Conservation (phyloP, 2,797 vertebrate genomes). For the Crocidura indochinensis region DNA sequence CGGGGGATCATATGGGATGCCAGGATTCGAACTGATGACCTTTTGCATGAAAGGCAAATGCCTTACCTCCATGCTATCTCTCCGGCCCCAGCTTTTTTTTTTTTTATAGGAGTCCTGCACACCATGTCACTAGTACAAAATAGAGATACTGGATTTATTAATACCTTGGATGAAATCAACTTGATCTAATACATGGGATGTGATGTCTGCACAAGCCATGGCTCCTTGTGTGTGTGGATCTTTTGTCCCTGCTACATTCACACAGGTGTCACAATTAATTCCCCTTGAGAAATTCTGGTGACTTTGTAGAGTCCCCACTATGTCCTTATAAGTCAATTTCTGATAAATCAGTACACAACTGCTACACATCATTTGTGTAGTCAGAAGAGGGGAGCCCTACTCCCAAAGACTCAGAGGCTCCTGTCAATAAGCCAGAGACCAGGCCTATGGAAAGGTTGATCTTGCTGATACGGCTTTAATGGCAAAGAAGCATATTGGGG, state of each 20-base stretch:
- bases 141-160: background rate
- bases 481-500: background rate
- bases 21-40: too few relatives aligned
- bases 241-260: background rate
- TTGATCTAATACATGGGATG: background rate
- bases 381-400: background rate
- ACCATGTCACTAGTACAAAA: background rate
- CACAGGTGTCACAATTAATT: background rate
- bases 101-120: fast-evolving
- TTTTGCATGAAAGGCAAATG: too few relatives aligned
- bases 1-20: too few relatives aligned
- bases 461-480: background rate
- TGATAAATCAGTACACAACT: too few relatives aligned
- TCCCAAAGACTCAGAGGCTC: background rate
- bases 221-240: background rate
- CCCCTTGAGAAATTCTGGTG: background rate
- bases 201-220: fast-evolving
- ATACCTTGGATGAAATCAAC: background rate
- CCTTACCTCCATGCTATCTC: too few relatives aligned
- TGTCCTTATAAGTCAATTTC: background rate
- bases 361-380: background rate
- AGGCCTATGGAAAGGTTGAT: background rate
- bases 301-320: background rate
- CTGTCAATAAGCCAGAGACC: background rate
- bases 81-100: too few relatives aligned